These are phyloP conservation scores for Serripes groenlandicus DNA, from an alignment of 2,888 invertebrate genomes.

Conservation along the genomic window DNA sequence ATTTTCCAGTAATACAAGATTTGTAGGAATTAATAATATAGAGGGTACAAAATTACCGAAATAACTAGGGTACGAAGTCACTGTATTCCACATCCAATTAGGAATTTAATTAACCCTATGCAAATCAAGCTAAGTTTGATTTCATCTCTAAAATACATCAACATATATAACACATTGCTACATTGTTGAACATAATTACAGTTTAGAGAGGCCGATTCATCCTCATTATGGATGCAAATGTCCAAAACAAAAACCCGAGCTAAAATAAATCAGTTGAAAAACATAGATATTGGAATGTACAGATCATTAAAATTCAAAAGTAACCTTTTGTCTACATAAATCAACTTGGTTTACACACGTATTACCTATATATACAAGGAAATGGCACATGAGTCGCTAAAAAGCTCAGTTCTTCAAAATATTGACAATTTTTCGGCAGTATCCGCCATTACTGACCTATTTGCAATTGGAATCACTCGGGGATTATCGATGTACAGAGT, in stretches of 20 bases:
- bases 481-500: too few species aligned
- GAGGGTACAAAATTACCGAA: not conserved
- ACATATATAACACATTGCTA: not conserved
- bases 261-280: not conserved
- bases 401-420: too few species aligned
- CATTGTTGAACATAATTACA: not conserved
- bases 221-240: slow-evolving; percentile 1
- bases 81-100: not conserved
- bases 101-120: not conserved
- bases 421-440: too few species aligned
- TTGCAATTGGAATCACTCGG: too few species aligned
- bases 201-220: not conserved
- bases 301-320: not conserved
- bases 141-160: not conserved
- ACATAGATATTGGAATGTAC: not conserved
- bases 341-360: not conserved
- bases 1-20: too few species aligned
- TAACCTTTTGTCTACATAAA: not conserved
- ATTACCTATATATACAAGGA: not conserved
- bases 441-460: too few species aligned
- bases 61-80: not conserved
- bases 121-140: too few species aligned
- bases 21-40: not conserved
- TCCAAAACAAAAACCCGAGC: slow-evolving; percentile 1
- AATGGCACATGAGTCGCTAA: too few species aligned